phyloP scores from a whole-genome alignment of 2,113 vertebrate species.

The Isichthys henryi region DNA sequence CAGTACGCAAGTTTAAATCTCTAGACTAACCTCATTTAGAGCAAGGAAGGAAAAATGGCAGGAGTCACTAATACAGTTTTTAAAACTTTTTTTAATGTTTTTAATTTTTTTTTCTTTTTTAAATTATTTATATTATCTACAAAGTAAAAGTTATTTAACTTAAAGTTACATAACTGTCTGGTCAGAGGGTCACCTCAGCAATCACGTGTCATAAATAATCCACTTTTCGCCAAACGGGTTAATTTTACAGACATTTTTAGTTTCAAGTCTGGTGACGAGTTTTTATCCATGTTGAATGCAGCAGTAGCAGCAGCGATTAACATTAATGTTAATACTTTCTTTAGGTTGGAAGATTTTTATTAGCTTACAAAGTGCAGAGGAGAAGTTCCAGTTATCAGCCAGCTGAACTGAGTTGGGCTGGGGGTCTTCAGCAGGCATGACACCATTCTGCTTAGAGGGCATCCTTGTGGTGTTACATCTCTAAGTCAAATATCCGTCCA shows the following conservation, averaged over 20 bases:
- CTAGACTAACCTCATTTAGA: not conserved
- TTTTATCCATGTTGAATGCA: slow-evolving; percentile 76
- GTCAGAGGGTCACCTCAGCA: slow-evolving; percentile 79
- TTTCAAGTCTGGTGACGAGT: slow-evolving; percentile 79
- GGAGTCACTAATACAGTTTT: slow-evolving; percentile 73
- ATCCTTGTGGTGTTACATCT: slow-evolving; percentile 52
- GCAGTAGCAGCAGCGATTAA: slow-evolving; percentile 92
- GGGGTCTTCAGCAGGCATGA: slow-evolving; percentile 59
- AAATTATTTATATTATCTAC: slow-evolving; percentile 99
- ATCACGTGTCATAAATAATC: slow-evolving; percentile 98
- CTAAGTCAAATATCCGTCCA: slow-evolving; percentile 69
- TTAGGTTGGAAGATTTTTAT: slow-evolving; percentile 79
- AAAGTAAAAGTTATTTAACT: slow-evolving; percentile 99
- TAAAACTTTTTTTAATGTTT: slow-evolving; percentile 99
- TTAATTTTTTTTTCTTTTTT: slow-evolving; percentile 93
- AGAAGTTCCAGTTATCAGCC: slow-evolving; percentile 91
- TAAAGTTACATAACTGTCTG: slow-evolving; percentile 87
- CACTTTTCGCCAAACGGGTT: slow-evolving; percentile 79
- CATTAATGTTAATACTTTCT: slow-evolving; percentile 94
- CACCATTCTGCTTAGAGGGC: slow-evolving; percentile 40
- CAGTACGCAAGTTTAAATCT: not conserved
- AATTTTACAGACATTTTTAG: slow-evolving; percentile 60
- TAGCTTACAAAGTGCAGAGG: slow-evolving; percentile 87
- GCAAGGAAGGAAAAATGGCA: not conserved
- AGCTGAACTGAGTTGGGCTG: slow-evolving; percentile 65